phyloP scores from a whole-genome alignment of 2,797 vertebrate species.

The Dicrostonyx torquatus region DNA sequence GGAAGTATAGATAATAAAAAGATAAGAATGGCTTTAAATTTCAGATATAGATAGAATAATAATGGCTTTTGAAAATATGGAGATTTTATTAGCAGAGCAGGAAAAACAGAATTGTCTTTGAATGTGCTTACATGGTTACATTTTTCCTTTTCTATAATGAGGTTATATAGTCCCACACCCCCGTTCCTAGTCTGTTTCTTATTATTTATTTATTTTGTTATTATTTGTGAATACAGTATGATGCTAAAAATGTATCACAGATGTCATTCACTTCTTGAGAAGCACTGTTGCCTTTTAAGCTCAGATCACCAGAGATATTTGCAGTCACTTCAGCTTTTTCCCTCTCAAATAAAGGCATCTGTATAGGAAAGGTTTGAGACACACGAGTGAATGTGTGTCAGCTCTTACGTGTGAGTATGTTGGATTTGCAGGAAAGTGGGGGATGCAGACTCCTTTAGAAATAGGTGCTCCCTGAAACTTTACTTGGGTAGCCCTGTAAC shows the following conservation, averaged over 20 bases:
- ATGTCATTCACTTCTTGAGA: neutral
- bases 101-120: constrained; percentile 8
- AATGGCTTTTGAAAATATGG: constrained; percentile 56
- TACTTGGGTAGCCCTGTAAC: neutral
- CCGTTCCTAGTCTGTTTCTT: neutral
- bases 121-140: neutral
- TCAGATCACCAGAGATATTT: constrained; percentile 34
- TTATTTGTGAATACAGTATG: constrained; percentile 1
- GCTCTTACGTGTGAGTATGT: neutral
- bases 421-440: neutral
- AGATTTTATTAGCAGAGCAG: constrained; percentile 41
- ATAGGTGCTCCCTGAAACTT: neutral
- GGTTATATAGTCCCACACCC: neutral
- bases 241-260: constrained; percentile 28
- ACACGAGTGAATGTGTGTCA: neutral
- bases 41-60: constrained; percentile 20
- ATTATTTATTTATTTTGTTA: too few relatives aligned
- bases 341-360: neutral
- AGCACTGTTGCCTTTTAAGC: constrained; percentile 10
- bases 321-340: neutral
- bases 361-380: neutral
- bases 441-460: neutral
- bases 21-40: constrained; percentile 63
- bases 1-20: constrained; percentile 65
- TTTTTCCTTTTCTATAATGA: constrained; percentile 13